Evolutionary conservation across 1,140 invertebrate genomes (phyloP).

Genomic region (Dinothrombium tinctorium): DNA sequence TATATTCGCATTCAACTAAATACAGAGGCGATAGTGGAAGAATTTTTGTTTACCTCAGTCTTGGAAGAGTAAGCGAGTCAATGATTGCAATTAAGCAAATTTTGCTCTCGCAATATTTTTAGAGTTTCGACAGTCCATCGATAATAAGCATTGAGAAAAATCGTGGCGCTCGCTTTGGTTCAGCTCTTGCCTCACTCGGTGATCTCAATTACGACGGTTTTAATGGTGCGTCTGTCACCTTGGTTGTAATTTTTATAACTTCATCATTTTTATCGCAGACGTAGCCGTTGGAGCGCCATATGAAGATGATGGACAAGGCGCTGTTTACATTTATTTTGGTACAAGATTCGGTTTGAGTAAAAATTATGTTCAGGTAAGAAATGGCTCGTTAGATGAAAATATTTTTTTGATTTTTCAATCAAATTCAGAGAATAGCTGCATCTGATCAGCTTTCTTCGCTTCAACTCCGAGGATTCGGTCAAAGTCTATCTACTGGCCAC

Average conservation of each 20-base stretch:
- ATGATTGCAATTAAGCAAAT: no score
- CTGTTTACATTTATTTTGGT: conserved; percentile 28
- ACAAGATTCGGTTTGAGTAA: conserved; percentile 16
- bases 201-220: conserved; percentile 28
- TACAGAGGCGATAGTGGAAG: no score
- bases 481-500: no score
- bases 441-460: no score
- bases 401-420: no score
- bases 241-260: not conserved
- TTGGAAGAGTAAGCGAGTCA: no score
- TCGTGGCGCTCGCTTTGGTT: conserved; percentile 22
- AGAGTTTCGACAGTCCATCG: conserved; percentile 2
- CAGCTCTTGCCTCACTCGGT: conserved; percentile 21
- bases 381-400: no score
- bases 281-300: conserved; percentile 29
- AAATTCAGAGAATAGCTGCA: no score
- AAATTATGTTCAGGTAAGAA: not conserved
- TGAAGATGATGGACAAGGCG: conserved; percentile 23
- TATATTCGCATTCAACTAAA: no score
- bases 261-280: conserved; percentile 18
- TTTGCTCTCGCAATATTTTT: no score
- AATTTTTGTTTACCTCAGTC: no score
- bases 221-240: conserved; percentile 48
- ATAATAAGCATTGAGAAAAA: conserved; percentile 12
- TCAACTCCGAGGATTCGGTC: no score